Percentiles rank a stretch among this genome's conserved stretches.
Conservation (phyloP, 2,113 vertebrate genomes). For the Phalacrocorax brasilianus region DNA sequence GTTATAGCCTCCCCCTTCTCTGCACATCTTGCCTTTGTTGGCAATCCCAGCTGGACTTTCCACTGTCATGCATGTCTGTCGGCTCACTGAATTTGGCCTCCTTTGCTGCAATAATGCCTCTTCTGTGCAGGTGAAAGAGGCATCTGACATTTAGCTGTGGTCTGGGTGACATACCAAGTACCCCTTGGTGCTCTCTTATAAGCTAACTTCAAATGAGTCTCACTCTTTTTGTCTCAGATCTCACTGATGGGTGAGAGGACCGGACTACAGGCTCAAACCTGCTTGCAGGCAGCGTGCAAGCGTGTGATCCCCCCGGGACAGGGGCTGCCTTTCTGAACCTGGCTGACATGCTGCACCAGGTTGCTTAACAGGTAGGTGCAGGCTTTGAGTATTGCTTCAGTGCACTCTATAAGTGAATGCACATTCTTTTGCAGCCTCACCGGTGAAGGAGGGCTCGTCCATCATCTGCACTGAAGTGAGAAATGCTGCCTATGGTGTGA, state of each 20-base stretch:
- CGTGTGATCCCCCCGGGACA: accelerated
- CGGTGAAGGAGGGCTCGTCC: not conserved
- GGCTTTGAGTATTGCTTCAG: not conserved
- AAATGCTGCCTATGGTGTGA: not conserved
- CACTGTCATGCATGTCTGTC: accelerated
- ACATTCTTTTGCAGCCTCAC: not conserved
- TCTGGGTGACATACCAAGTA: not conserved
- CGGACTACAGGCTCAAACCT: accelerated
- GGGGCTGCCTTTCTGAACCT: not conserved
- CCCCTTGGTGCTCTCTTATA: not conserved
- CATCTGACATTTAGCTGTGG: not conserved
- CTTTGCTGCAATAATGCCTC: not conserved
- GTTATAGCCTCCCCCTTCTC: not conserved
- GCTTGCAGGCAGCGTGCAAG: not conserved
- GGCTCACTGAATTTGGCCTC: not conserved
- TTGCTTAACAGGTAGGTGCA: not conserved
- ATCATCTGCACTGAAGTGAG: not conserved
- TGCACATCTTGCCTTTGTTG: not conserved
- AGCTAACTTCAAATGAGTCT: not conserved
- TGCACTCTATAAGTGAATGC: not conserved
- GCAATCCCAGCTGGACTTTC: not conserved
- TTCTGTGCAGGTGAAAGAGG: not conserved
- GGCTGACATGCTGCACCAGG: not conserved
- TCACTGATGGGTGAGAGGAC: not conserved
- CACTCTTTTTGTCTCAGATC: not conserved